Evolutionary conservation across 2,797 vertebrate species (phyloP).

Genomic region (Scyliorhinus canicula): DNA sequence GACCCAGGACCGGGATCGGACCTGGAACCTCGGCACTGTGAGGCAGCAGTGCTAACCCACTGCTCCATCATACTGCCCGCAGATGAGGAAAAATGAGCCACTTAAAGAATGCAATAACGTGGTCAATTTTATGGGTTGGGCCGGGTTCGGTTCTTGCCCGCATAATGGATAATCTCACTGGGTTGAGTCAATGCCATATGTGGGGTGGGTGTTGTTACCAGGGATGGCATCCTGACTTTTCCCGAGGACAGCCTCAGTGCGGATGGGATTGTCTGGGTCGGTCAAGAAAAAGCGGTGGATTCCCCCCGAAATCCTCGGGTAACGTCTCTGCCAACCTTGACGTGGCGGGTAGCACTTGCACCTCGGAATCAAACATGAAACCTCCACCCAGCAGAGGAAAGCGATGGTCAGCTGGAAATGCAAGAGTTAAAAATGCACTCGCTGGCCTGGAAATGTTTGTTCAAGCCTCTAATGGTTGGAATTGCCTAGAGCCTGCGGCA

Average conservation of each 20-base stretch:
- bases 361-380: background rate
- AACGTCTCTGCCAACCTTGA: background rate
- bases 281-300: background rate
- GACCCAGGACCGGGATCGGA: too few relatives aligned
- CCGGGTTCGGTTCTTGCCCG: background rate
- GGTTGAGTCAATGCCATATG: background rate
- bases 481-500: too few relatives aligned
- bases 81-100: background rate
- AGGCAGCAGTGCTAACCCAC: too few relatives aligned
- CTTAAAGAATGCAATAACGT: background rate
- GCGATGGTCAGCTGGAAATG: too few relatives aligned
- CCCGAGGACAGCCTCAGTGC: background rate
- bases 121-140: background rate
- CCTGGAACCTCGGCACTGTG: too few relatives aligned
- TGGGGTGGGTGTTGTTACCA: background rate
- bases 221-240: background rate
- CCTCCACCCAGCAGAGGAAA: too few relatives aligned
- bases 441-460: too few relatives aligned
- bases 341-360: too few relatives aligned
- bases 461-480: too few relatives aligned
- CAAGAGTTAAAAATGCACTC: too few relatives aligned
- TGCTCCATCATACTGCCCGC: too few relatives aligned
- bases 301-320: background rate
- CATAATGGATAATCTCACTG: background rate
- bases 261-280: background rate